phyloP scores from a whole-genome alignment of 2,797 vertebrate genomes.

The Bufotes viridis region DNA sequence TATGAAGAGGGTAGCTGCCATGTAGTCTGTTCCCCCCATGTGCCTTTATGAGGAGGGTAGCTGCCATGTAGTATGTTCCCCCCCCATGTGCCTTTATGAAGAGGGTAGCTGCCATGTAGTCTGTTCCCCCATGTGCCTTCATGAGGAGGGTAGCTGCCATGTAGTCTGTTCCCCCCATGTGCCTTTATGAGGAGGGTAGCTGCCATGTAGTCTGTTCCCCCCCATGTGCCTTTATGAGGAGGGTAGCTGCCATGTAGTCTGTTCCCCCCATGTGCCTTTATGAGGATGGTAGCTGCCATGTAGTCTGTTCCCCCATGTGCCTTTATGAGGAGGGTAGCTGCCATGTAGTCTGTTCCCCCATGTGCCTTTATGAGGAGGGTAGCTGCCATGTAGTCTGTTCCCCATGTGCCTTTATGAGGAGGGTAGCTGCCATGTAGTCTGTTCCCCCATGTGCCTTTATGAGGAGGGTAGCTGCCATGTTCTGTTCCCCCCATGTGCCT shows the following conservation, averaged over 20 bases:
- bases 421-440: neutral
- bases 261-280: neutral
- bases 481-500: neutral
- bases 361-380: neutral
- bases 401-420: neutral
- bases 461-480: neutral
- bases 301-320: neutral
- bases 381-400: neutral
- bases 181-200: neutral
- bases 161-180: neutral
- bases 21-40: neutral
- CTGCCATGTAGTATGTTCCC: neutral
- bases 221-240: neutral
- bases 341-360: neutral
- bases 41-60: neutral
- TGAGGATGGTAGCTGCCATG: neutral
- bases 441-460: neutral
- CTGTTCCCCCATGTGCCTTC: neutral
- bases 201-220: neutral
- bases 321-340: neutral
- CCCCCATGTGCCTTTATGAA: neutral
- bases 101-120: neutral
- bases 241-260: neutral
- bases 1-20: neutral
- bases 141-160: neutral